A percentile compares a stretch with the other conserved stretches of the same genome.
phyloP scores from a whole-genome alignment of 37 sponge, comb jelly and placozoan genomes.

The Geodia barretti region DNA sequence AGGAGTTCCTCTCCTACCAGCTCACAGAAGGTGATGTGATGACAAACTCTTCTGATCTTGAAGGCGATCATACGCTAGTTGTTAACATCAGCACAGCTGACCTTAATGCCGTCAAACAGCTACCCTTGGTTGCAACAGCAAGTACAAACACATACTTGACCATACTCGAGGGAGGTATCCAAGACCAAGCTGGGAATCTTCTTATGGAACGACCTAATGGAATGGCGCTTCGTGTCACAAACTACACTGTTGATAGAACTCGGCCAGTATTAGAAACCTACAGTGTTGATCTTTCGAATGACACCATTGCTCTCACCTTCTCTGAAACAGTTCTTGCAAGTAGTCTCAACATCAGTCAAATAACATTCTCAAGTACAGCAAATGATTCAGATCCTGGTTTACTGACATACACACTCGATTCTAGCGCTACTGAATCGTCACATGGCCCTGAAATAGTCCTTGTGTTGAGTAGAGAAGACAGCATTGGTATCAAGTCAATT shows the following conservation, averaged over 20 bases:
- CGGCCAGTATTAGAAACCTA: slow-evolving; percentile 53
- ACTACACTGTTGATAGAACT: slow-evolving; percentile 64
- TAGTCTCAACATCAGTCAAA: slow-evolving; percentile 54
- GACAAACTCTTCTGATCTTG: slow-evolving; percentile 56
- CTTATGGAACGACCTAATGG: slow-evolving; percentile 37
- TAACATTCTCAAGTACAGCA: slow-evolving; percentile 42
- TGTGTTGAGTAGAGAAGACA: slow-evolving; percentile 53
- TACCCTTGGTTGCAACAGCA: slow-evolving; percentile 59
- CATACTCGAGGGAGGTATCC: slow-evolving; percentile 53
- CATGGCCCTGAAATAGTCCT: slow-evolving; percentile 48
- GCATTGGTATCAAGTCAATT: slow-evolving; percentile 59
- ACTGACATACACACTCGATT: slow-evolving; percentile 30
- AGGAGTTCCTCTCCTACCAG: slow-evolving; percentile 15
- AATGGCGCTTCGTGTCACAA: slow-evolving; percentile 41
- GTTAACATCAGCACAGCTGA: slow-evolving; percentile 67
- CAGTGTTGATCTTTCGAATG: slow-evolving; percentile 64
- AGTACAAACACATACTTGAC: slow-evolving; percentile 65
- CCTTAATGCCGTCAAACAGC: slow-evolving; percentile 71
- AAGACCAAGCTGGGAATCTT: slow-evolving; percentile 51
- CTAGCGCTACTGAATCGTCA: slow-evolving; percentile 14
- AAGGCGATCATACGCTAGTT: slow-evolving; percentile 59
- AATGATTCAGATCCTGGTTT: slow-evolving; percentile 3
- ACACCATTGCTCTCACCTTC: slow-evolving; percentile 76
- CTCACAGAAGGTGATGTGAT: slow-evolving; percentile 62
- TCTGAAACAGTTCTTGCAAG: slow-evolving; percentile 79